Evolutionary conservation across 2,797 vertebrate species (phyloP).

Genomic region (Tragelaphus oryx): DNA sequence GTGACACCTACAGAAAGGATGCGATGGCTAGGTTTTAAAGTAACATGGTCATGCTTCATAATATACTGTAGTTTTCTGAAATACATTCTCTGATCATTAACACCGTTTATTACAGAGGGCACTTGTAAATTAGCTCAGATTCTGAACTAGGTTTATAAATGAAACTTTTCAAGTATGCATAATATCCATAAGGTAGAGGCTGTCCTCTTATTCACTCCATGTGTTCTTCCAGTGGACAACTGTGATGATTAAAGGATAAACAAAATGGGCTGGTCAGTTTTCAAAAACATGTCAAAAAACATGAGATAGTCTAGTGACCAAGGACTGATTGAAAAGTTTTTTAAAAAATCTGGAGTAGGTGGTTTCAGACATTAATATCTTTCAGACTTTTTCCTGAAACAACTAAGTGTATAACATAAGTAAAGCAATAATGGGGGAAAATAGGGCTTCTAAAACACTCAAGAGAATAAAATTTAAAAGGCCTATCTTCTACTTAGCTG

Average conservation of each 20-base stretch:
- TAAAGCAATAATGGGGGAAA: constrained; percentile 62
- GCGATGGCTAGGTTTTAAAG: constrained; percentile 50
- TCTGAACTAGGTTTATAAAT: constrained; percentile 71
- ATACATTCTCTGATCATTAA: constrained; percentile 75
- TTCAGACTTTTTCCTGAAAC: constrained; percentile 75
- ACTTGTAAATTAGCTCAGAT: constrained; percentile 72
- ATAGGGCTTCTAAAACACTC: constrained; percentile 62
- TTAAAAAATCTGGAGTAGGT: not conserved
- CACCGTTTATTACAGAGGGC: constrained; percentile 71
- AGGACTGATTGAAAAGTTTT: constrained; percentile 69
- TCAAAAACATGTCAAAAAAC: constrained; percentile 55
- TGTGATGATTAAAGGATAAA: constrained; percentile 50
- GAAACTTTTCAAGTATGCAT: constrained; percentile 74
- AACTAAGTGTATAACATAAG: constrained; percentile 69
- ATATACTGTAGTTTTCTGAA: constrained; percentile 63
- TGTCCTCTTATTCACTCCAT: constrained; percentile 59
- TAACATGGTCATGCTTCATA: constrained; percentile 68
- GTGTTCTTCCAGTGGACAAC: constrained; percentile 56
- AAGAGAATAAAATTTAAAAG: constrained; percentile 65
- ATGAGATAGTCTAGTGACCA: constrained; percentile 59
- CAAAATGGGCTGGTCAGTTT: not conserved
- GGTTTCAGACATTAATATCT: not conserved
- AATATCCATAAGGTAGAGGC: constrained; percentile 63
- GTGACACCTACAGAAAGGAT: constrained; percentile 66
- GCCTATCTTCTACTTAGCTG: constrained; percentile 55